Conservation (phyloP, 1,140 invertebrate species). For the Atta cephalotes region DNA sequence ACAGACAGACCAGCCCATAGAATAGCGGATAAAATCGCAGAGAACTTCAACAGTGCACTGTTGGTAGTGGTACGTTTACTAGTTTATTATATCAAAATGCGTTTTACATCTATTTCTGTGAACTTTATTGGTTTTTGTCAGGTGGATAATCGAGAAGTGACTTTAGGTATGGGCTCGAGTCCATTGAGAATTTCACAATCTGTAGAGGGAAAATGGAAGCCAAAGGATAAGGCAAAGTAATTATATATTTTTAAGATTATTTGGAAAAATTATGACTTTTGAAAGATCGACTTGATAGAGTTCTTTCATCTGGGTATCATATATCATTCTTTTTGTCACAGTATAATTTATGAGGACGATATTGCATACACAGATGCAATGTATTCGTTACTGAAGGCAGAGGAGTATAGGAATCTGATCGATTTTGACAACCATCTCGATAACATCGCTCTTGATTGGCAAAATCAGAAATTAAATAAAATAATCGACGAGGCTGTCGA, state of each 20-base stretch:
- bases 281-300: neutral
- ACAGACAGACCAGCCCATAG: constrained; percentile 93
- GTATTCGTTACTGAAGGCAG: constrained; percentile 89
- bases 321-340: constrained; percentile 65
- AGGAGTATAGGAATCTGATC: constrained; percentile 90
- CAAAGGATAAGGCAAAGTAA: constrained; percentile 85
- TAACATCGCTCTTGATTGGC: constrained; percentile 93
- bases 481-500: constrained; percentile 84
- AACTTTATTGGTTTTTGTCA: constrained; percentile 79
- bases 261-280: constrained; percentile 2
- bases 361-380: constrained; percentile 88
- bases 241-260: constrained; percentile 72
- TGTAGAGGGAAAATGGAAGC: constrained; percentile 91
- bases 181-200: constrained; percentile 91
- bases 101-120: constrained; percentile 34
- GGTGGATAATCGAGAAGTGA: constrained; percentile 92
- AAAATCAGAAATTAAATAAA: constrained; percentile 90
- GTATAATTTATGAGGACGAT: constrained; percentile 84
- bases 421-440: constrained; percentile 98
- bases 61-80: constrained; percentile 90
- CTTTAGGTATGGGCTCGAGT: constrained; percentile 88
- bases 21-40: constrained; percentile 95
- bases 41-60: constrained; percentile 91
- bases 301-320: neutral
- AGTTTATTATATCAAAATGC: constrained; percentile 19